These are phyloP conservation scores for Drosophila elegans DNA, from an alignment of 1,140 invertebrate species.

Conservation along the genomic window DNA sequence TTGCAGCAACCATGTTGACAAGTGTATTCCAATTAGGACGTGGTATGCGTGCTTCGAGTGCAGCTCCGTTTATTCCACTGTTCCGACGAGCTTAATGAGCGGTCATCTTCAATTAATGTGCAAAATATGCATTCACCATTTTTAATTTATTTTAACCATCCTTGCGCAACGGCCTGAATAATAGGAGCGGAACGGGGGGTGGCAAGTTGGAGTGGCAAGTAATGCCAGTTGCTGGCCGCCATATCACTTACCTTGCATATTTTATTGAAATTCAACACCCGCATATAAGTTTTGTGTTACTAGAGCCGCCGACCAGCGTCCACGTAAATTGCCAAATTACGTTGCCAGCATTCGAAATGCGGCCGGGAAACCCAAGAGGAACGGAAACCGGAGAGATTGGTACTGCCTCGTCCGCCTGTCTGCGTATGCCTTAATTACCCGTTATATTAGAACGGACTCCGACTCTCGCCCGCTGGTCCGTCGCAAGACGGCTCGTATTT, in stretches of 20 bases:
- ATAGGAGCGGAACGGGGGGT: background rate
- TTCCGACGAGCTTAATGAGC: constrained; percentile 54
- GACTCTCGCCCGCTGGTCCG: background rate
- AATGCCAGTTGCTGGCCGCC: constrained; percentile 1
- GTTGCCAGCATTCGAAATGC: constrained; percentile 74
- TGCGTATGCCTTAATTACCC: constrained; percentile 68
- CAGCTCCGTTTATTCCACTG: constrained; percentile 55
- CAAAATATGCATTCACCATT: constrained; percentile 60
- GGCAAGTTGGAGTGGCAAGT: constrained; percentile 3
- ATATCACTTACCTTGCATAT: constrained; percentile 71
- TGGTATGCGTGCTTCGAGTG: constrained; percentile 52
- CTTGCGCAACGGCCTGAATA: constrained; percentile 2
- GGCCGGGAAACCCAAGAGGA: constrained; percentile 14
- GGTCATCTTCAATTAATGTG: constrained; percentile 66
- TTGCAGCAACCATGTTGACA: background rate
- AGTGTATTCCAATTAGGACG: constrained; percentile 54
- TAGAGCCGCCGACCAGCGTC: constrained; percentile 38
- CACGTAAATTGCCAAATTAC: constrained; percentile 76
- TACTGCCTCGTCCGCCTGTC: constrained; percentile 8
- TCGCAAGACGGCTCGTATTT: constrained; percentile 61
- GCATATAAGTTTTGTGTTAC: constrained; percentile 74
- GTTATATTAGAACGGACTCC: constrained; percentile 59
- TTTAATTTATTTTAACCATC: constrained; percentile 52
- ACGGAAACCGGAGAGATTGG: constrained; percentile 33
- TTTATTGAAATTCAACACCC: constrained; percentile 78